A percentile compares a stretch with the other conserved stretches of the same genome.
phyloP scores from a whole-genome alignment of 1,140 invertebrate species.

The Pogonognathellus flavescens region DNA sequence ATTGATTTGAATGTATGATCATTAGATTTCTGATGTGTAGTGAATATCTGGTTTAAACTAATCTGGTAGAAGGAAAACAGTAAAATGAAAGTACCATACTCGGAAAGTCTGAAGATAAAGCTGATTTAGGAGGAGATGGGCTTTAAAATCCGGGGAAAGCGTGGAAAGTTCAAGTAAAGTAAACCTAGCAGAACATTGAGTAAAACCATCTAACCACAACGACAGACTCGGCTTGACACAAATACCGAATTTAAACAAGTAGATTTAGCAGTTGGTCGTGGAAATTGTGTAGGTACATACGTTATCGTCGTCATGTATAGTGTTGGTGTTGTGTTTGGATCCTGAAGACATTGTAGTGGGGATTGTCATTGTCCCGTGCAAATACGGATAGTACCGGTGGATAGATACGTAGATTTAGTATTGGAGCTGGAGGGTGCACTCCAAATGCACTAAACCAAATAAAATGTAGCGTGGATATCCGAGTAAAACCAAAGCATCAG shows the following conservation, averaged over 20 bases:
- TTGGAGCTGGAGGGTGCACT: slow-evolving; percentile 16
- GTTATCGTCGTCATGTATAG: background rate
- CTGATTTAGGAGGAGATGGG: slow-evolving; percentile 17
- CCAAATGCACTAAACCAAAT: background rate
- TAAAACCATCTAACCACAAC: slow-evolving; percentile 10
- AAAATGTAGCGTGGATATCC: too few relatives aligned
- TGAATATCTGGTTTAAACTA: background rate
- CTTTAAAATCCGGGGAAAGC: slow-evolving; percentile 3
- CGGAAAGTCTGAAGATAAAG: slow-evolving; percentile 15
- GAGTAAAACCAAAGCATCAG: too few relatives aligned
- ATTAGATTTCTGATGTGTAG: too few relatives aligned
- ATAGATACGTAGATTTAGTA: background rate
- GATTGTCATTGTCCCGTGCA: background rate
- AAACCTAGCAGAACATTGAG: background rate
- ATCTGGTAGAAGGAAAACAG: slow-evolving; percentile 8
- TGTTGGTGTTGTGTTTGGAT: background rate
- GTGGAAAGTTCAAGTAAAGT: background rate
- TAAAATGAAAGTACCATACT: background rate
- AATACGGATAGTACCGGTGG: too few relatives aligned
- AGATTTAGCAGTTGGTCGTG: slow-evolving; percentile 5
- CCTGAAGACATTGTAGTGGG: background rate
- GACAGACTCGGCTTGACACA: slow-evolving; percentile 26
- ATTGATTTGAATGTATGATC: too few relatives aligned
- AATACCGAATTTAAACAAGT: slow-evolving; percentile 47
- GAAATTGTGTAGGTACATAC: background rate